A percentile compares a stretch with the other conserved stretches of the same genome.
phyloP scores from a whole-genome alignment of 2,797 vertebrate genomes.

The Chelonia mydas region DNA sequence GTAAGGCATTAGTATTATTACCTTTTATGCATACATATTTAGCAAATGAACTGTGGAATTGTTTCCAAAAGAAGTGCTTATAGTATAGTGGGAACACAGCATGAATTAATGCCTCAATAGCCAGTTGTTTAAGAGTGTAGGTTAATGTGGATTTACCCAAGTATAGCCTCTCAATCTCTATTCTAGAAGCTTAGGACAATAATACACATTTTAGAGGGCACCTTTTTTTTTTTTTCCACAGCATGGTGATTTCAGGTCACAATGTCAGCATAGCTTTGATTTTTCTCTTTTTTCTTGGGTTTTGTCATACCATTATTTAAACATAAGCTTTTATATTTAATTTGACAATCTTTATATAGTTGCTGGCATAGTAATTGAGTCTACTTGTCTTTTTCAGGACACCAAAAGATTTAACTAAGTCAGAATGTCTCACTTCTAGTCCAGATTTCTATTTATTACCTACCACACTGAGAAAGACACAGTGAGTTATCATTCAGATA shows the following conservation, averaged over 20 bases:
- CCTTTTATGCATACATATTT: neutral
- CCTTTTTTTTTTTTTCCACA: slow-evolving; percentile 37
- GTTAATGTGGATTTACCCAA: slow-evolving; percentile 45
- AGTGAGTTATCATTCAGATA: slow-evolving; percentile 90
- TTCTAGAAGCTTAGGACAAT: slow-evolving; percentile 1
- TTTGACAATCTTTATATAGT: slow-evolving; percentile 85
- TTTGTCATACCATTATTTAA: slow-evolving; percentile 57
- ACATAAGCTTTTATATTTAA: slow-evolving; percentile 65
- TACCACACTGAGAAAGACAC: slow-evolving; percentile 88
- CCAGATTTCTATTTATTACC: slow-evolving; percentile 89
- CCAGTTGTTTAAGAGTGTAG: neutral
- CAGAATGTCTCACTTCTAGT: slow-evolving; percentile 85
- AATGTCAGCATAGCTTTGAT: slow-evolving; percentile 88
- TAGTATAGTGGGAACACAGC: neutral
- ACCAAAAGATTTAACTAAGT: slow-evolving; percentile 91
- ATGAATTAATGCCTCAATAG: neutral
- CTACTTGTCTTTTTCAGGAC: slow-evolving; percentile 92
- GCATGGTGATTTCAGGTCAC: slow-evolving; percentile 56
- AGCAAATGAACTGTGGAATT: neutral
- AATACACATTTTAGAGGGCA: neutral
- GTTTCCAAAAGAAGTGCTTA: neutral
- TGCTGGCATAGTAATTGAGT: slow-evolving; percentile 87
- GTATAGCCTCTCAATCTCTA: neutral
- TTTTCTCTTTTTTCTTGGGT: slow-evolving; percentile 59
- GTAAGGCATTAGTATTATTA: fast-evolving